Conservation (phyloP, 2,797 vertebrate genomes). For the Hypotaenidia okinawae region DNA sequence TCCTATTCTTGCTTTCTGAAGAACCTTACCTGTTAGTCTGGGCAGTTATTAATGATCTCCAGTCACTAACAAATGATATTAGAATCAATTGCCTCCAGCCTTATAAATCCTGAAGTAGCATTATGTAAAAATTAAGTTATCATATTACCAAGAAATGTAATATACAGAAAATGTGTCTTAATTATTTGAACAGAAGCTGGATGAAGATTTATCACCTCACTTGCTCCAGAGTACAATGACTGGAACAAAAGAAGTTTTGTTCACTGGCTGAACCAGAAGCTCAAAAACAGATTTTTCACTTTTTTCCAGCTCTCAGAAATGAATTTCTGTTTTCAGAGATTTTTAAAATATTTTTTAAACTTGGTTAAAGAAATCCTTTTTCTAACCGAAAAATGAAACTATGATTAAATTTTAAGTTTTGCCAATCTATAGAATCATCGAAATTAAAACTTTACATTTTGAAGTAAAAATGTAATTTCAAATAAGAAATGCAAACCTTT, state of each 20-base stretch:
- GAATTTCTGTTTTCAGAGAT: background rate
- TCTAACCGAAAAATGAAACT: background rate
- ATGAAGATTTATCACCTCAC: background rate
- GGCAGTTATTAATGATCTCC: background rate
- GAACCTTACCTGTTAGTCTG: background rate
- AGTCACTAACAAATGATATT: background rate
- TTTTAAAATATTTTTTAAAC: too few species aligned
- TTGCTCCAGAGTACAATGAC: background rate
- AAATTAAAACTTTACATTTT: background rate
- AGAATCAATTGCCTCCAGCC: conserved; percentile 7
- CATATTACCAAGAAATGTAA: background rate
- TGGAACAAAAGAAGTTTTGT: background rate
- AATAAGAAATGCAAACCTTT: background rate
- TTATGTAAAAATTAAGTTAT: background rate
- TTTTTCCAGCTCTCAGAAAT: background rate
- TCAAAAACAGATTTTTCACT: background rate
- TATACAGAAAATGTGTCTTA: background rate
- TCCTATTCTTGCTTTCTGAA: background rate
- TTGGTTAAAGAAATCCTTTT: background rate
- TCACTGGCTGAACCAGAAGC: background rate
- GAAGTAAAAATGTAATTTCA: background rate
- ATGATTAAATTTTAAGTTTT: background rate
- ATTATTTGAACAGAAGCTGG: conserved; percentile 7
- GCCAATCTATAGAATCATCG: background rate
- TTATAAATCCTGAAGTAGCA: background rate